A percentile compares a stretch with the other conserved stretches of the same genome.
phyloP scores from a whole-genome alignment of 2,113 vertebrate genomes.

The Platycercus adscitus region DNA sequence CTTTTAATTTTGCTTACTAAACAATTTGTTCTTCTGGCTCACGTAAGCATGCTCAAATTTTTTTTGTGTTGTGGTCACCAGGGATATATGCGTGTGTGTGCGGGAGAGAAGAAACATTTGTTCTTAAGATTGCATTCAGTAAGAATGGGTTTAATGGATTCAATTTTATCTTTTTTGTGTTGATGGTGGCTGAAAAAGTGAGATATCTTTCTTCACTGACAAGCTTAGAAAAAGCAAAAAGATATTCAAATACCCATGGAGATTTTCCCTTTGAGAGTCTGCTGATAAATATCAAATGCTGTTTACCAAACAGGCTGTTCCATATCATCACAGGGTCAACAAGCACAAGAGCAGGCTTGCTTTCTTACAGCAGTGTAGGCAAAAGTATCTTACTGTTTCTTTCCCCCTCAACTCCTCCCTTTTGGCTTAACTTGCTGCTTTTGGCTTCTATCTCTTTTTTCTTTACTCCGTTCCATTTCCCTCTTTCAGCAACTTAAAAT shows the following conservation, averaged over 20 bases:
- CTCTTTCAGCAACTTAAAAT: not conserved
- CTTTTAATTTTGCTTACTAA: not conserved
- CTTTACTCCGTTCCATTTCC: not conserved
- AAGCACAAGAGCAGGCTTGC: not conserved
- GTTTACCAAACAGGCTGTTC: not conserved
- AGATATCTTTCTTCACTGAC: not conserved
- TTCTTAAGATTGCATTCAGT: not conserved
- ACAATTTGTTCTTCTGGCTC: not conserved
- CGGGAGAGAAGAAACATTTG: not conserved
- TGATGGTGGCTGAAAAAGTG: not conserved
- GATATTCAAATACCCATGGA: not conserved
- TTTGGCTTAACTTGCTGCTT: not conserved
- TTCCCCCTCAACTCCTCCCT: accelerated
- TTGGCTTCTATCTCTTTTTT: not conserved
- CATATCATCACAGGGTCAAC: not conserved
- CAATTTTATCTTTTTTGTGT: not conserved
- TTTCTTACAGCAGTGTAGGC: not conserved
- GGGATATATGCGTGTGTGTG: not conserved
- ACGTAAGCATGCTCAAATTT: accelerated
- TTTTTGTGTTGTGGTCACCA: not conserved
- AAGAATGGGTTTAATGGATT: not conserved
- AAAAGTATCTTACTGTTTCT: not conserved
- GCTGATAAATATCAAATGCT: not conserved
- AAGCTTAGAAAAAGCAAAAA: not conserved
- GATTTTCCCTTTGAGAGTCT: not conserved